phyloP scores from a whole-genome alignment of 2,113 vertebrate genomes.

The Hemiscyllium ocellatum region DNA sequence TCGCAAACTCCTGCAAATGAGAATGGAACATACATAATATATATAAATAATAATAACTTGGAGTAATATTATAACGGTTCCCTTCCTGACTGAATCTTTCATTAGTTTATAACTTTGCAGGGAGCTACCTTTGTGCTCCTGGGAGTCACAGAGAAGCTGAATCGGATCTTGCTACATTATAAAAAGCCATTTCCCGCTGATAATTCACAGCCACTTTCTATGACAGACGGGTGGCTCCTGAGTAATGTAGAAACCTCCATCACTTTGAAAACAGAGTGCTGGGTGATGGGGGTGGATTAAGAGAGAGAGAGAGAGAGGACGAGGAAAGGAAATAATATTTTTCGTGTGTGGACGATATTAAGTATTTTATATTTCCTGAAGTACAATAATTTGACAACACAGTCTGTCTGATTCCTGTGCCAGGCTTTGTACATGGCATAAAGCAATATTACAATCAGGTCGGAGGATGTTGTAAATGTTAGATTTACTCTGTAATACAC shows the following conservation, averaged over 20 bases:
- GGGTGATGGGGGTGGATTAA: not conserved
- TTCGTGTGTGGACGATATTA: no score
- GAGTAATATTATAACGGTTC: not conserved
- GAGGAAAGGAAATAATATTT: not conserved
- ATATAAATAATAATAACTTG: not conserved
- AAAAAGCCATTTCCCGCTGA: not conserved
- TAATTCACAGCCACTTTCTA: not conserved
- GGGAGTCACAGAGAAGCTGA: not conserved
- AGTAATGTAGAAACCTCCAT: not conserved
- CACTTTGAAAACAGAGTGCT: not conserved
- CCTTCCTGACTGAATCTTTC: not conserved
- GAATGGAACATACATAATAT: not conserved
- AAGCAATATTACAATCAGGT: not conserved
- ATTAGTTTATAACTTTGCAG: not conserved
- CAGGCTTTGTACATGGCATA: not conserved
- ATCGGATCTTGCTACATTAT: not conserved
- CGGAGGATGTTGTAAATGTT: not conserved
- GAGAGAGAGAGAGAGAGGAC: no score
- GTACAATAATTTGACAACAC: not conserved
- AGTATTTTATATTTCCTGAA: slow-evolving; percentile 1
- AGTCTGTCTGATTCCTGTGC: not conserved
- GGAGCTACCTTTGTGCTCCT: not conserved
- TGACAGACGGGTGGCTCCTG: not conserved
- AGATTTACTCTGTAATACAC: slow-evolving; percentile 22
- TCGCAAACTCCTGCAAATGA: not conserved